Evolutionary conservation across 2,888 invertebrate species (phyloP).

Genomic region (Eristalis pertinax): DNA sequence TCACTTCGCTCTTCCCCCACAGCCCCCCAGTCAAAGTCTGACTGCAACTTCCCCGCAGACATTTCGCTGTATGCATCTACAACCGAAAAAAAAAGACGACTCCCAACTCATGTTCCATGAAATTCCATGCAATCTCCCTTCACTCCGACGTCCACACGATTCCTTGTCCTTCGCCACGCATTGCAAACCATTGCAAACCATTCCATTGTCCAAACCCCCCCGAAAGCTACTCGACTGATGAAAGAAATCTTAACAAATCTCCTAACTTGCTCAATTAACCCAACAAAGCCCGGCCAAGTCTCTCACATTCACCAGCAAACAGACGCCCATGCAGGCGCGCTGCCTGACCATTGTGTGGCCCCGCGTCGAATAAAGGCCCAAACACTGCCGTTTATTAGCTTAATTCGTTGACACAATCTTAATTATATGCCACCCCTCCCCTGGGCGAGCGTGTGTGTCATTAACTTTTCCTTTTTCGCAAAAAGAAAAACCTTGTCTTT

Average conservation of each 20-base stretch:
- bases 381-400: conserved; percentile 35
- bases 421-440: conserved; percentile 33
- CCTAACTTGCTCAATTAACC: background rate
- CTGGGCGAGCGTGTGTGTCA: background rate
- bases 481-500: background rate
- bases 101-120: no score
- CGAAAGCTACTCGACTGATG: background rate
- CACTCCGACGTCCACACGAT: no score
- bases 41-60: no score
- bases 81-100: no score
- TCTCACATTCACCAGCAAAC: conserved; percentile 2
- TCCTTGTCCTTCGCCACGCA: background rate
- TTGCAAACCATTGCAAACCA: background rate
- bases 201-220: background rate
- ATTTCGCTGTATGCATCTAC: no score
- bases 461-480: conserved; percentile 33
- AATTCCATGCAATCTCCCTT: no score
- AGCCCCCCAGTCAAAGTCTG: no score
- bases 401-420: conserved; percentile 30
- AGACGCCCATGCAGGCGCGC: background rate
- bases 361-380: background rate
- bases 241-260: background rate
- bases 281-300: background rate
- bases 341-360: background rate
- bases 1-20: no score